Base-by-base conservation (phyloP, 1,140 invertebrate genomes). In the Tachypleus tridentatus region DNA sequence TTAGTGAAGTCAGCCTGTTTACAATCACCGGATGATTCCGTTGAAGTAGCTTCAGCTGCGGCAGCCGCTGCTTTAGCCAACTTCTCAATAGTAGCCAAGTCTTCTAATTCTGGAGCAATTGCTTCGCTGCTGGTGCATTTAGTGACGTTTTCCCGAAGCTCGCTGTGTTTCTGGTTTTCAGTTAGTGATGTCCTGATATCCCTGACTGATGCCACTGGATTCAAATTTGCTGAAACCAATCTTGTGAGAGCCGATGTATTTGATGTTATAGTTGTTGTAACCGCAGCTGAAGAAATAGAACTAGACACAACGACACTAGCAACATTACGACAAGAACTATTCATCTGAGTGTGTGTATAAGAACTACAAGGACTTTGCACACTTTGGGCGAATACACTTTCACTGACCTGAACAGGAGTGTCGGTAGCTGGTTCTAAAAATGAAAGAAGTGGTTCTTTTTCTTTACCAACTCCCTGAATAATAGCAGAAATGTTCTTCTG, bases 401-500 rank as follows among this genome's bases (percentile, higher is more conserved):
- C 29, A 29, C 29, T 29, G 29, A 29, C 29, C 2, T 29, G 29
- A 29, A 29, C 29, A 29, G 60, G 56, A 62, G 29, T n/a, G 29
- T 53, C 48, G 57, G 62, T 48, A 80, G 77, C 83, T 3, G 93
- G 93, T 79, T 97, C 91, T 70, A 97, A 82, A 77, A 97, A 94
- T 72, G 93, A 97, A 72, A 98, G 88, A 72, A 95, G 82, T 7
- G 93, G 89, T 75, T 91, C 87, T 76, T 95, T 95, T 70, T 93
- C 90, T 77, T 91, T 89, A 51, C 91, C 91, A 64, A 94, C 89
- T 74, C 85, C 86, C 79, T 97, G 93, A 69, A 97, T 89, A 70
- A 98, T 96, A 63, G 93, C 93, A 62, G 93, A 96, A 60, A 90
- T 87, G 73, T 91, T 93, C 75, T 93, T 87, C 72, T 87, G 86